Evolutionary conservation across 2,797 vertebrate genomes (phyloP), one percentile per base, ranked within the genome.

Genomic region (Oreortyx pictus): DNA sequence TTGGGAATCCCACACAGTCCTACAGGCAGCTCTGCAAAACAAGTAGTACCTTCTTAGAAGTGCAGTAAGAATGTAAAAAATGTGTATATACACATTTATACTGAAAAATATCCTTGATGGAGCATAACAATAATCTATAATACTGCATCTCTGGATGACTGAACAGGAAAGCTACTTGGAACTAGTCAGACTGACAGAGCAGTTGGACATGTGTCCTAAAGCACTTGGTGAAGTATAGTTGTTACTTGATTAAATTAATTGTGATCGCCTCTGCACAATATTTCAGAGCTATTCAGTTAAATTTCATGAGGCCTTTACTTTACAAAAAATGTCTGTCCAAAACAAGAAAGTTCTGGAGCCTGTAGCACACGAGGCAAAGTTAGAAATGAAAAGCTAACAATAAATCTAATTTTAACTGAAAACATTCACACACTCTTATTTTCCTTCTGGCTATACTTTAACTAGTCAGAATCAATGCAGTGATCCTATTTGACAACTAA

Each of bases 171-270:
- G 16, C 66, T 73, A 37, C 4, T 43, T 54, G 50, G 64, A 89
- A 79, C 31, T 39, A 70, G 50, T 46, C 50, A 82, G 39, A 56
- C 64, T 82, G 88, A 59, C 64, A 70, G 35, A 59, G 33, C 72
- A 92, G 67, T 59, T 89, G 56, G 20, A 82, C 46, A 37, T 18
- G 18, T 79, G 22, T 79, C 75, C 68, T 85, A 65, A 85, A 89
- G 88, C 72, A 62, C 87, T 87, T 87, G 72, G 23, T 5, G 1
- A 73, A 86, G 66, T 41, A 60, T 70, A 27, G 7, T 73, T 90
- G 90, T 79, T 46, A 78, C 61, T 76, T 65, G 41, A 89, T 35
- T 31, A 11, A 89, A 93, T 90, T 84, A 89, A 72, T 61, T 87
- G 25, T 67, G 39, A 71, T 56, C 64, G 22, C 64, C 54, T 82